phyloP scores from a whole-genome alignment of 1,140 invertebrate genomes.

The Lordiphosa mommai region DNA sequence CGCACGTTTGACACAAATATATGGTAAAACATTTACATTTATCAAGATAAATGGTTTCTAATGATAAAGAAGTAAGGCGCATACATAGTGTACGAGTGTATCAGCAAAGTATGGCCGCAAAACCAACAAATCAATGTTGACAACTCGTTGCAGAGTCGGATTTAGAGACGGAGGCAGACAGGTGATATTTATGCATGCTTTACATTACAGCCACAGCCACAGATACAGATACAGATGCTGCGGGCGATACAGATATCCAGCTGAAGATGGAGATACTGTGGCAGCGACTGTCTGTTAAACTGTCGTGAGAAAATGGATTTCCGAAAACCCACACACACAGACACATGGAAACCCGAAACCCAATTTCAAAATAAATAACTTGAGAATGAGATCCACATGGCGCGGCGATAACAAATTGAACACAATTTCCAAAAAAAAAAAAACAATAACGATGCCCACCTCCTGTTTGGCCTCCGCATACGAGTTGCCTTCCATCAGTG shows the following conservation, averaged over 20 bases:
- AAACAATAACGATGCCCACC: slow-evolving; percentile 75
- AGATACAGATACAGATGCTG: slow-evolving; percentile 27
- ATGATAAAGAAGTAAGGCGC: slow-evolving; percentile 65
- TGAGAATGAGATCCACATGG: slow-evolving; percentile 10
- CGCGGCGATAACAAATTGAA: slow-evolving; percentile 26
- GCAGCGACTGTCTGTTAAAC: slow-evolving; percentile 20
- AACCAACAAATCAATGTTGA: slow-evolving; percentile 74
- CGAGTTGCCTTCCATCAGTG: slow-evolving; percentile 83
- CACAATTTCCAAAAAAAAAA: slow-evolving; percentile 26
- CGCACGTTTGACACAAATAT: slow-evolving; percentile 67
- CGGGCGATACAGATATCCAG: slow-evolving; percentile 27
- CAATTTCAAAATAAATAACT: slow-evolving; percentile 37
- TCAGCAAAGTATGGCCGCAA: slow-evolving; percentile 34
- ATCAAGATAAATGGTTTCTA: slow-evolving; percentile 78
- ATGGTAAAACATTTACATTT: slow-evolving; percentile 77
- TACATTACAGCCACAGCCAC: slow-evolving; percentile 39
- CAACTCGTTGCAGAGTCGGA: slow-evolving; percentile 39
- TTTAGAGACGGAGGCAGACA: slow-evolving; percentile 25
- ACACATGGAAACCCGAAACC: slow-evolving; percentile 18
- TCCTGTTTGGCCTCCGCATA: slow-evolving; percentile 81
- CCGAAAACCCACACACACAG: slow-evolving; percentile 37
- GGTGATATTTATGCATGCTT: slow-evolving; percentile 69
- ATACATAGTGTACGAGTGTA: too few species aligned
- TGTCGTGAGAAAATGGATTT: slow-evolving; percentile 71
- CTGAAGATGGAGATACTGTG: slow-evolving; percentile 17